Percentiles rank a stretch among this genome's conserved stretches.
Evolutionary conservation across 2,113 vertebrate species (phyloP).

Genomic region (Nyctibius bracteatus): DNA sequence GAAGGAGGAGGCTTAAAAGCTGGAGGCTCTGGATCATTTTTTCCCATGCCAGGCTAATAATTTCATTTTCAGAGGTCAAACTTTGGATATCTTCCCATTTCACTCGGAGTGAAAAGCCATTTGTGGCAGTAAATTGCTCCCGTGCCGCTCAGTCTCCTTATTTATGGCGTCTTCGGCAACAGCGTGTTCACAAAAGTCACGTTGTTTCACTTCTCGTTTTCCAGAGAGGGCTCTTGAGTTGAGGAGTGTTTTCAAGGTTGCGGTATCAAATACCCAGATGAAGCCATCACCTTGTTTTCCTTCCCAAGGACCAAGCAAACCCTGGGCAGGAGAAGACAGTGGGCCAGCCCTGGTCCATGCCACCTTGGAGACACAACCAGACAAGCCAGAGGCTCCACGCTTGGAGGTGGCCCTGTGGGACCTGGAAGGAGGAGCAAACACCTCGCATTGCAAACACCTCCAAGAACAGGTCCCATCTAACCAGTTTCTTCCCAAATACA

Average conservation of each 20-base stretch:
- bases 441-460: neutral
- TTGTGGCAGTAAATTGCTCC: neutral
- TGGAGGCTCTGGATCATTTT: neutral
- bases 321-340: neutral
- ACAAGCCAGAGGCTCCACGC: neutral
- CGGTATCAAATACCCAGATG: neutral
- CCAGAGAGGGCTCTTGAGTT: neutral
- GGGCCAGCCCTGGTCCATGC: neutral
- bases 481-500: neutral
- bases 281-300: neutral
- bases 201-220: neutral
- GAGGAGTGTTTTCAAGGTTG: neutral
- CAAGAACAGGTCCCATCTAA: neutral
- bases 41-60: neutral
- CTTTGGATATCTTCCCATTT: neutral
- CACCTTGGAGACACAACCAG: neutral
- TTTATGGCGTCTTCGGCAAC: neutral
- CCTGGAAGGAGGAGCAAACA: neutral
- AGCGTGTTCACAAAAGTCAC: neutral
- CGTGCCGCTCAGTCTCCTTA: neutral
- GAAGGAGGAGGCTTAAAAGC: neutral
- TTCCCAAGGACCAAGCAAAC: neutral
- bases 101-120: neutral
- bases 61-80: constrained; percentile 6
- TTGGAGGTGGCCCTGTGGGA: neutral